Evolutionary conservation across 1,140 invertebrate genomes (phyloP).

Genomic region (Dendrolimus kikuchii): DNA sequence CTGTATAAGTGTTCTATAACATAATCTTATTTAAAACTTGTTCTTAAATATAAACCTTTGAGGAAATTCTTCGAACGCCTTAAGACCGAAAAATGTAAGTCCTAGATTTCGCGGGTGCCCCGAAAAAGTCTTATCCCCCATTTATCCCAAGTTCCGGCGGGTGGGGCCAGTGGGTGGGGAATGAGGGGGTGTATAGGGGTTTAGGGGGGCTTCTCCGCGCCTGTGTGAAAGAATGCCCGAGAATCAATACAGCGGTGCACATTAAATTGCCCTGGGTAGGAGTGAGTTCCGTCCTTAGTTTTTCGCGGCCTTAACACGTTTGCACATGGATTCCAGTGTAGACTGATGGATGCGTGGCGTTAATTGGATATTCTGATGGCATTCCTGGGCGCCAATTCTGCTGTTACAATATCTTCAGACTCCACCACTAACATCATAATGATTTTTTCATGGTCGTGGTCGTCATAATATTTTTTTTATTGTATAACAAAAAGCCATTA

Average conservation of each 20-base stretch:
- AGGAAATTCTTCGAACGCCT: too few species aligned
- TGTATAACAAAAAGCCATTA: too few species aligned
- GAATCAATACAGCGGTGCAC: constrained; percentile 63
- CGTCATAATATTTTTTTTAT: too few species aligned
- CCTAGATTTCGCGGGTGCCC: constrained; percentile 8
- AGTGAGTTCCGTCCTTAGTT: constrained; percentile 15
- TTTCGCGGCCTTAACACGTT: not conserved
- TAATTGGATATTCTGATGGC: too few species aligned
- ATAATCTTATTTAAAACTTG: too few species aligned
- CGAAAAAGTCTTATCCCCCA: constrained; percentile 44
- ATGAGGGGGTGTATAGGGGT: constrained; percentile 12
- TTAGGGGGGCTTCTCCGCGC: constrained; percentile 38
- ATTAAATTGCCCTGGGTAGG: constrained; percentile 53
- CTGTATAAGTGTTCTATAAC: too few species aligned
- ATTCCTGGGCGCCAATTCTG: too few species aligned
- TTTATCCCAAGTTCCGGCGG: constrained; percentile 38
- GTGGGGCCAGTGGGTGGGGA: constrained; percentile 14
- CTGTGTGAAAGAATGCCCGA: constrained; percentile 66
- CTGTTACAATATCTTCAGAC: too few species aligned
- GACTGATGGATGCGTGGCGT: too few species aligned
- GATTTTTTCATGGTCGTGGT: too few species aligned
- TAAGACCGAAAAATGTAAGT: not conserved
- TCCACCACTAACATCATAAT: too few species aligned
- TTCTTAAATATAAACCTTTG: too few species aligned
- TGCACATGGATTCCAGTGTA: not conserved